Percentiles rank a stretch among this genome's conserved stretches.
Conservation (phyloP, 2,888 invertebrate species). For the Tipula vernalis region DNA sequence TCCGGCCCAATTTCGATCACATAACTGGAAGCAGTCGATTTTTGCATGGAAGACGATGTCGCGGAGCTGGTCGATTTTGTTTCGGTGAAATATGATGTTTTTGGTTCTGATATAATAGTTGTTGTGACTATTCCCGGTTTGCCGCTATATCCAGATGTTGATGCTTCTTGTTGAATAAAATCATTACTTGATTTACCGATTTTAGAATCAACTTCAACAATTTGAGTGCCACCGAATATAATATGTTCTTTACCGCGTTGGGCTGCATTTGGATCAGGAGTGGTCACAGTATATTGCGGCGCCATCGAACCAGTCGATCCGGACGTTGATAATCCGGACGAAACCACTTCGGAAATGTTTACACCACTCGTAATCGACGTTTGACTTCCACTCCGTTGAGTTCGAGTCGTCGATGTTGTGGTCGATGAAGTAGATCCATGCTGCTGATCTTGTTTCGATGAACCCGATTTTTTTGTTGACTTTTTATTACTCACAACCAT, state of each 20-base stretch:
- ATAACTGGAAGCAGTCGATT: conserved; percentile 50
- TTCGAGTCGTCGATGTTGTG: conserved; percentile 11
- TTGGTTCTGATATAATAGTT: conserved; percentile 6
- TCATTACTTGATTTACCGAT: not conserved
- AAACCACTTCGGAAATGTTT: conserved; percentile 12
- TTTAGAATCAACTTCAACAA: conserved; percentile 16
- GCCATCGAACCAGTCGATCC: not conserved
- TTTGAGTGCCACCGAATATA: conserved; percentile 17
- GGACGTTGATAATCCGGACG: not conserved
- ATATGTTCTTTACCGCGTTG: conserved; percentile 14
- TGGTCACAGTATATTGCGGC: conserved; percentile 17
- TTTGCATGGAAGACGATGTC: conserved; percentile 39
- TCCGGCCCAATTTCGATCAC: conserved; percentile 48
- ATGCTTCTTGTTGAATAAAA: conserved; percentile 10
- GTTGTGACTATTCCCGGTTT: not conserved
- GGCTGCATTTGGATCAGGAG: conserved; percentile 15
- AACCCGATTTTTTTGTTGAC: not conserved
- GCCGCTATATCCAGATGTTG: conserved; percentile 16
- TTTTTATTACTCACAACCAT: not conserved
- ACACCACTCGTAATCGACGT: conserved; percentile 11
- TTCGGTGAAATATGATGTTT: conserved; percentile 32
- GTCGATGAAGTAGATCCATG: conserved; percentile 4
- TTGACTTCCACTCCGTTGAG: conserved; percentile 12
- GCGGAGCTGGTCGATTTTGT: conserved; percentile 36
- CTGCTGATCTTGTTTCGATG: conserved; percentile 10